Evolutionary conservation across 2,888 invertebrate genomes (phyloP).

Genomic region (Subacronicta megacephala): DNA sequence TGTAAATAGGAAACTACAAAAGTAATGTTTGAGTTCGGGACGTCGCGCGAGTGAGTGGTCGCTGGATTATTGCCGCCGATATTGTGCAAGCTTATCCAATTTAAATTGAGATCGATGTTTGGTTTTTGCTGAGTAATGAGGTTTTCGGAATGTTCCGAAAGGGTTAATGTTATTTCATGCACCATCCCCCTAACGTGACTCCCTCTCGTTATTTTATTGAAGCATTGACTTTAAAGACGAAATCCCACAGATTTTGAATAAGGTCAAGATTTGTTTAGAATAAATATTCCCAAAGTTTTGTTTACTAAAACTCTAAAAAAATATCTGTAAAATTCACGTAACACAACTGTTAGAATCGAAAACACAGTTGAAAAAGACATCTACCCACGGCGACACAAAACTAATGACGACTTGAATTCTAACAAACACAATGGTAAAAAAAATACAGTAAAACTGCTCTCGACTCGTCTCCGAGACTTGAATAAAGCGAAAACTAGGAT

Average conservation of each 20-base stretch:
- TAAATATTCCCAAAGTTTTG: constrained; percentile 13
- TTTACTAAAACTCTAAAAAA: constrained; percentile 35
- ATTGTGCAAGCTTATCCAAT: constrained; percentile 74
- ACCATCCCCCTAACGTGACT: too few species aligned
- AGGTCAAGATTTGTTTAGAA: neutral
- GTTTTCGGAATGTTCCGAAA: constrained; percentile 4
- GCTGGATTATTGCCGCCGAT: constrained; percentile 77
- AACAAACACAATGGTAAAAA: constrained; percentile 55
- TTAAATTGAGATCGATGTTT: constrained; percentile 69
- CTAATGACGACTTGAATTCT: constrained; percentile 60
- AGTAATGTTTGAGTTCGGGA: constrained; percentile 86
- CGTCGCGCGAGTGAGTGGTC: constrained; percentile 78
- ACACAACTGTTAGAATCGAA: constrained; percentile 50
- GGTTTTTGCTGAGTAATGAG: constrained; percentile 34
- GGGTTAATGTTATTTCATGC: constrained; percentile 7
- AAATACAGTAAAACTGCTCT: constrained; percentile 55
- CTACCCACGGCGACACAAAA: constrained; percentile 55
- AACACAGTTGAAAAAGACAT: constrained; percentile 56
- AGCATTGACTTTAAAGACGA: neutral
- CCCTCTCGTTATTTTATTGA: neutral
- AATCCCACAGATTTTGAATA: neutral
- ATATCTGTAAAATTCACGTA: constrained; percentile 45
- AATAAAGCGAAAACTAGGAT: constrained; percentile 63
- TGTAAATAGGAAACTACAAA: constrained; percentile 87
- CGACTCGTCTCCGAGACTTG: constrained; percentile 59